Evolutionary conservation across 92 coral and sea anemone genomes (phyloP).

Genomic region (Zoanthus sansibaricus): DNA sequence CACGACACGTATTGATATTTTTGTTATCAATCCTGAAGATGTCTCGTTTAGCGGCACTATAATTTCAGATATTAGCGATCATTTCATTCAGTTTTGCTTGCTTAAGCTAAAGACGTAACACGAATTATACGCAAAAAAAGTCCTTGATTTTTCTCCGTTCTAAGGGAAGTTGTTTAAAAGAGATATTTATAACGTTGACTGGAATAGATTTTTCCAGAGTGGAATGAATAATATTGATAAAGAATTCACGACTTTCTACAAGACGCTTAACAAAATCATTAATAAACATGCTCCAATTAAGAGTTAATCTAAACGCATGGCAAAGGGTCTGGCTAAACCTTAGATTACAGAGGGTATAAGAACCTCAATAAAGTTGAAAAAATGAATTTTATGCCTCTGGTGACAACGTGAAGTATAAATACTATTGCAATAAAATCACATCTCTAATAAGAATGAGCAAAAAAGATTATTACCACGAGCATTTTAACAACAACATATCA

Average conservation of each 20-base stretch:
- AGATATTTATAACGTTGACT: neutral
- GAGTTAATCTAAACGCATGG: constrained; percentile 2
- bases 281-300: constrained; percentile 11
- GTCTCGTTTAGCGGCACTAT: neutral
- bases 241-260: neutral
- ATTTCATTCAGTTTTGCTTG: constrained; percentile 27
- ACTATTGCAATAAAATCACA: too few relatives aligned
- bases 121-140: neutral
- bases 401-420: too few relatives aligned
- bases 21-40: constrained; percentile 12
- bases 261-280: neutral
- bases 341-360: neutral
- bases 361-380: neutral
- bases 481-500: too few relatives aligned
- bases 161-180: neutral
- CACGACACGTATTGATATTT: constrained; percentile 8
- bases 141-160: neutral
- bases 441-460: too few relatives aligned
- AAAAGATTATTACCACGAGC: too few relatives aligned
- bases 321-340: neutral
- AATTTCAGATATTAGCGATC: constrained; percentile 13
- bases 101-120: constrained; percentile 5
- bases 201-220: constrained; percentile 6
- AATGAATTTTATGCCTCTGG: too few relatives aligned
- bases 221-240: neutral